Percentiles rank a stretch among this genome's conserved stretches.
phyloP scores from a whole-genome alignment of 2,888 invertebrate genomes.

The Chaitophorus viminalis region DNA sequence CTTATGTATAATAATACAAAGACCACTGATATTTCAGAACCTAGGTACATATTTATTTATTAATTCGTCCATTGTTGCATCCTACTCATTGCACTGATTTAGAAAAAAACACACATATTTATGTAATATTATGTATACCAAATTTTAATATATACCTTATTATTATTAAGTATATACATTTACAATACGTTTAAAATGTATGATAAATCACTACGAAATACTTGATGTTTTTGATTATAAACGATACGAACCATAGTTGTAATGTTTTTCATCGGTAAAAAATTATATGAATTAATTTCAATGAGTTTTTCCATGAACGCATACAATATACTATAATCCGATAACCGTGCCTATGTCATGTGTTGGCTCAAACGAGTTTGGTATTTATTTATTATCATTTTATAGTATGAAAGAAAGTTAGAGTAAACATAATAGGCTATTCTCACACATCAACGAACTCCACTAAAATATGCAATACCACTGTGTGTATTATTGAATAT shows the following conservation, averaged over 20 bases:
- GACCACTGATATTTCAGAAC: background rate
- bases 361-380: background rate
- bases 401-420: background rate
- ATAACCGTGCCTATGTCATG: too few relatives aligned
- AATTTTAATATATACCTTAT: background rate
- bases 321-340: too few relatives aligned
- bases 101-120: background rate
- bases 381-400: conserved; percentile 13
- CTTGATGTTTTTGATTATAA: background rate
- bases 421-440: background rate
- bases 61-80: conserved; percentile 25
- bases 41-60: conserved; percentile 3
- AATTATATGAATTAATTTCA: background rate
- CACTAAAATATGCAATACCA: conserved; percentile 1
- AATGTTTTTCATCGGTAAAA: background rate
- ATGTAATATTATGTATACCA: background rate
- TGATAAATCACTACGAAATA: background rate
- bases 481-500: background rate
- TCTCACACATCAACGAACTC: conserved; percentile 9
- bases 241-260: background rate
- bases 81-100: conserved; percentile 30
- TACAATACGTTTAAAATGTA: background rate
- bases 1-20: background rate
- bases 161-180: background rate
- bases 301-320: background rate